These are phyloP conservation scores for Nemapogon koenigi DNA, from an alignment of 2,888 invertebrate genomes.

Conservation along the genomic window DNA sequence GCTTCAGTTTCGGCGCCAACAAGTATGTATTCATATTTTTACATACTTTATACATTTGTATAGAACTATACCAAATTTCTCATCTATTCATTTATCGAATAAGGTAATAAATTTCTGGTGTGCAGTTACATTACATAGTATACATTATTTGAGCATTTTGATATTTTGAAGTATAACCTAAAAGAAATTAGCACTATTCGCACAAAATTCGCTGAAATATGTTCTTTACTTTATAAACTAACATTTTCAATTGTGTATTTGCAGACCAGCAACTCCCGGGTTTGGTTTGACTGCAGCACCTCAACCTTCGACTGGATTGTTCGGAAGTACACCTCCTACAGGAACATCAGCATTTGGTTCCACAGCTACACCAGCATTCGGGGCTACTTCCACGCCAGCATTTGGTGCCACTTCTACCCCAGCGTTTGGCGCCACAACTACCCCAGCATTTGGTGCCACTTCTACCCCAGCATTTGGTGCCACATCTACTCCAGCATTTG, in stretches of 20 bases:
- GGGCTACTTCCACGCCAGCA: slow-evolving; percentile 23
- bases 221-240: too few relatives aligned
- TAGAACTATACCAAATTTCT: too few relatives aligned
- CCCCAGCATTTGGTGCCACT: slow-evolving; percentile 29
- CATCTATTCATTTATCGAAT: too few relatives aligned
- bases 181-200: background rate
- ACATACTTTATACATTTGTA: too few relatives aligned
- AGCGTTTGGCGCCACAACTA: slow-evolving; percentile 19
- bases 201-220: too few relatives aligned
- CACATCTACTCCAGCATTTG: slow-evolving; percentile 28
- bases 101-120: too few relatives aligned
- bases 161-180: slow-evolving; percentile 7
- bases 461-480: slow-evolving; percentile 23
- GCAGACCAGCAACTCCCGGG: slow-evolving; percentile 41
- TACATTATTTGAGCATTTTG: too few relatives aligned
- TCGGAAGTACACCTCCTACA: slow-evolving; percentile 32
- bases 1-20: slow-evolving; percentile 54
- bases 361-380: slow-evolving; percentile 28
- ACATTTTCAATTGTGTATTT: too few relatives aligned
- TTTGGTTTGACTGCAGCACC: slow-evolving; percentile 35
- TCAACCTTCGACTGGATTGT: slow-evolving; percentile 39
- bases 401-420: slow-evolving; percentile 28
- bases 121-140: too few relatives aligned
- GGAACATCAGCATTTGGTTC: slow-evolving; percentile 24
- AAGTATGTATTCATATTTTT: slow-evolving; percentile 38